phyloP scores from a whole-genome alignment of 2,113 vertebrate species.

The Leuciscus idus region DNA sequence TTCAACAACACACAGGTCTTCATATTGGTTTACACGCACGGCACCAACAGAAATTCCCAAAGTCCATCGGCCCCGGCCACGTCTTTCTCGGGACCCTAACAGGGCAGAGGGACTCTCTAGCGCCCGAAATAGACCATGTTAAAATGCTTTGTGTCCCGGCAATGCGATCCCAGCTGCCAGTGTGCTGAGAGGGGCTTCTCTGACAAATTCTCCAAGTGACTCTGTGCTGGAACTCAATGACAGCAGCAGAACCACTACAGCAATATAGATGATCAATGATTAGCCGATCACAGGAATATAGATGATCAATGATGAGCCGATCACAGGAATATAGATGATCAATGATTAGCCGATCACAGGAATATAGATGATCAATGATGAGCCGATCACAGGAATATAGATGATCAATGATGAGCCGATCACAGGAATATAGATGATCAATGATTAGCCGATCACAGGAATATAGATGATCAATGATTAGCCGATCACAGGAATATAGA shows the following conservation, averaged over 20 bases:
- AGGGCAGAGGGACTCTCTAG: constrained; percentile 44
- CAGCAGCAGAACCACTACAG: background rate
- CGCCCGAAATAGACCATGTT: constrained; percentile 59
- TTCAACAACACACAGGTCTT: background rate
- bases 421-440: too few species aligned
- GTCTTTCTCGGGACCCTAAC: constrained; percentile 41
- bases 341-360: too few species aligned
- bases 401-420: too few species aligned
- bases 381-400: too few species aligned
- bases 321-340: too few species aligned
- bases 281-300: too few species aligned
- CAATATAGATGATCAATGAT: too few species aligned
- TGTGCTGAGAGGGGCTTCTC: constrained; percentile 58
- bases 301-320: too few species aligned
- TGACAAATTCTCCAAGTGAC: constrained; percentile 44
- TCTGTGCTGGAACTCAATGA: constrained; percentile 15
- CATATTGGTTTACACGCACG: constrained; percentile 45
- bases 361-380: too few species aligned
- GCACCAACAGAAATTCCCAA: constrained; percentile 46
- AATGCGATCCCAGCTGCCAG: constrained; percentile 57
- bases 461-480: too few species aligned
- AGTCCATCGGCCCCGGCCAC: constrained; percentile 37
- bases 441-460: too few species aligned
- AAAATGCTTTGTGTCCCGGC: constrained; percentile 54
- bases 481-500: too few species aligned